These are phyloP conservation scores for Diarsia rubi DNA, from an alignment of 2,888 invertebrate species.

Conservation along the genomic window DNA sequence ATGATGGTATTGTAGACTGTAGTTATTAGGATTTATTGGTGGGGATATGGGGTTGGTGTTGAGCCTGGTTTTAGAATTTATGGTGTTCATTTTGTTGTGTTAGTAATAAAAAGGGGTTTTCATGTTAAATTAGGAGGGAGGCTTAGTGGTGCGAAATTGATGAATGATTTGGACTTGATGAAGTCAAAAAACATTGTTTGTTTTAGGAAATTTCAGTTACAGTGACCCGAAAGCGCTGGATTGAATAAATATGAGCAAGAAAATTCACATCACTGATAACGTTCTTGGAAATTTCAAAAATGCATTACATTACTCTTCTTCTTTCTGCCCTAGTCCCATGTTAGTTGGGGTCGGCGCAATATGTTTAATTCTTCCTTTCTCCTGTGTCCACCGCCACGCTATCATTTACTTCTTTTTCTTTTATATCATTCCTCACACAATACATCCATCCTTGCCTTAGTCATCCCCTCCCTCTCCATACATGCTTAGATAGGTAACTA, in stretches of 20 bases:
- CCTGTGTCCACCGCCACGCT: too few species aligned
- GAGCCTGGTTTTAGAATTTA: conserved; percentile 13
- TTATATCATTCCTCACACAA: too few species aligned
- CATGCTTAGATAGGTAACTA: background rate
- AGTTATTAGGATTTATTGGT: conserved; percentile 46
- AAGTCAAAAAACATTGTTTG: background rate
- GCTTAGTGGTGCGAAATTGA: background rate
- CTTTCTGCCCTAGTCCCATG: too few species aligned
- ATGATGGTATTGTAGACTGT: conserved; percentile 21
- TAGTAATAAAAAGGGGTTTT: conserved; percentile 6
- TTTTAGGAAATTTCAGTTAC: background rate
- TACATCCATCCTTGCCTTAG: too few species aligned
- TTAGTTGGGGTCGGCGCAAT: too few species aligned
- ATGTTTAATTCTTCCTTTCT: too few species aligned
- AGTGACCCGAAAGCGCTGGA: background rate
- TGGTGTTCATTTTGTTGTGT: conserved; percentile 11
- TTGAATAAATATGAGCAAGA: too few species aligned
- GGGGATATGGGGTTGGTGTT: background rate
- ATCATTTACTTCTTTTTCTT: too few species aligned
- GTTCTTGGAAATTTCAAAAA: too few species aligned
- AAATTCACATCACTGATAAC: too few species aligned
- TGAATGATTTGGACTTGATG: background rate
- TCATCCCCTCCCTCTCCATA: background rate
- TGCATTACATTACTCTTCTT: too few species aligned
- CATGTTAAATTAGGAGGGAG: background rate